A percentile compares a stretch with the other conserved stretches of the same genome.
phyloP scores from a whole-genome alignment of 2,797 vertebrate species.

The Morelia viridis region DNA sequence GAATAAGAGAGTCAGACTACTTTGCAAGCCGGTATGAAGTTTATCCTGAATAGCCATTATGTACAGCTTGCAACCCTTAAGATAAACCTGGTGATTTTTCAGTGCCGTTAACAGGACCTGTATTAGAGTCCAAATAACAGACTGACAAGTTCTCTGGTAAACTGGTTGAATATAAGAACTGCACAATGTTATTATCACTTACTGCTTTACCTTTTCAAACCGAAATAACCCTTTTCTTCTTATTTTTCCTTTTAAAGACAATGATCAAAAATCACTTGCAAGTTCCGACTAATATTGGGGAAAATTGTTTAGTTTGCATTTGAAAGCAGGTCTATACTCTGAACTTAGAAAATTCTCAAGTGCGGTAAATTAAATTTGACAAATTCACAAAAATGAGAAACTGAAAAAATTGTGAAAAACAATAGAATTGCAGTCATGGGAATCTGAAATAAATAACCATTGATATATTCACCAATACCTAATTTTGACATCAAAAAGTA shows the following conservation, averaged over 20 bases:
- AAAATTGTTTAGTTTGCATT: background rate
- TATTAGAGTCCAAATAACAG: background rate
- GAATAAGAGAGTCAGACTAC: background rate
- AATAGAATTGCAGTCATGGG: background rate
- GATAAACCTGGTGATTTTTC: background rate
- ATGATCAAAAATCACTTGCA: too few relatives aligned
- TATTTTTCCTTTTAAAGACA: too few relatives aligned
- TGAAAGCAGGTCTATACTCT: background rate
- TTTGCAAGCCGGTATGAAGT: background rate
- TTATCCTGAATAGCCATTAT: background rate
- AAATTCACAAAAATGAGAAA: background rate
- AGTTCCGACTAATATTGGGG: background rate
- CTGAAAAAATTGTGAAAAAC: background rate
- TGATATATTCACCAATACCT: background rate
- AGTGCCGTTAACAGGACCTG: background rate
- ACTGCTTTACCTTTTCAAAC: background rate
- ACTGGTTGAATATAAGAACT: background rate
- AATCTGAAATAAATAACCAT: background rate
- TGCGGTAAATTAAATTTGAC: background rate
- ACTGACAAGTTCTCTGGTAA: background rate
- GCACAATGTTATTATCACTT: fast-evolving
- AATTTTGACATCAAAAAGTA: background rate
- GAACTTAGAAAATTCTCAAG: background rate
- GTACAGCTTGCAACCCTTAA: background rate
- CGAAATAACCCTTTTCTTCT: background rate